phyloP scores from a whole-genome alignment of 2,888 invertebrate genomes.

The Lasioglossum pauxillum region DNA sequence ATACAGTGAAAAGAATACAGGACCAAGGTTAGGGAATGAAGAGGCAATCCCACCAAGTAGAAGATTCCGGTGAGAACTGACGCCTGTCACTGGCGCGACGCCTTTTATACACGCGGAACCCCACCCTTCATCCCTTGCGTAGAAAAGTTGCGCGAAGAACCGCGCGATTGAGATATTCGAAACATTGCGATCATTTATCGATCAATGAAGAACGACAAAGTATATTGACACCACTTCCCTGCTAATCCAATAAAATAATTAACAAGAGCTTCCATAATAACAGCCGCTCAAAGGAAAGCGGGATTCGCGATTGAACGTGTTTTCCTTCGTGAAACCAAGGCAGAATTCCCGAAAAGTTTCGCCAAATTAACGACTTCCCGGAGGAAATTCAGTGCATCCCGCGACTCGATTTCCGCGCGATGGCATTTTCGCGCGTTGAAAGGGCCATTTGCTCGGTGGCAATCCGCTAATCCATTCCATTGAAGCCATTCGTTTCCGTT shows the following conservation, averaged over 20 bases:
- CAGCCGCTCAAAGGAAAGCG: not conserved
- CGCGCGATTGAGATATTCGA: not conserved
- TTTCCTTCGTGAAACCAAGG: not conserved
- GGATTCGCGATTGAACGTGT: not conserved
- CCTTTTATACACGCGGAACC: not conserved
- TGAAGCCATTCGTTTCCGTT: not conserved
- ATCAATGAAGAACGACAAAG: not conserved
- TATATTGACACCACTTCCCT: not conserved
- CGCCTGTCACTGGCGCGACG: not conserved
- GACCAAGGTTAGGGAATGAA: not conserved
- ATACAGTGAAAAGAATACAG: not conserved
- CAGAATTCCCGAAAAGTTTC: not conserved
- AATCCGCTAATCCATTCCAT: not conserved
- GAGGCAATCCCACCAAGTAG: not conserved
- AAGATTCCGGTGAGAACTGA: not conserved
- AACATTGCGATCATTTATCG: not conserved
- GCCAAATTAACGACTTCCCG: not conserved
- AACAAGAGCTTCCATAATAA: not conserved
- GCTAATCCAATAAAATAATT: not conserved
- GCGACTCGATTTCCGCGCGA: not conserved
- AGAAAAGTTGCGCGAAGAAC: not conserved
- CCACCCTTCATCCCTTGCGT: constrained; percentile 1
- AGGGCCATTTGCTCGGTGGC: not conserved
- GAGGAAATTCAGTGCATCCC: not conserved
- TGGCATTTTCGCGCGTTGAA: not conserved